Percentiles rank a stretch among this genome's conserved stretches.
phyloP scores from a whole-genome alignment of 2,888 invertebrate species.

The Andrena fulva region DNA sequence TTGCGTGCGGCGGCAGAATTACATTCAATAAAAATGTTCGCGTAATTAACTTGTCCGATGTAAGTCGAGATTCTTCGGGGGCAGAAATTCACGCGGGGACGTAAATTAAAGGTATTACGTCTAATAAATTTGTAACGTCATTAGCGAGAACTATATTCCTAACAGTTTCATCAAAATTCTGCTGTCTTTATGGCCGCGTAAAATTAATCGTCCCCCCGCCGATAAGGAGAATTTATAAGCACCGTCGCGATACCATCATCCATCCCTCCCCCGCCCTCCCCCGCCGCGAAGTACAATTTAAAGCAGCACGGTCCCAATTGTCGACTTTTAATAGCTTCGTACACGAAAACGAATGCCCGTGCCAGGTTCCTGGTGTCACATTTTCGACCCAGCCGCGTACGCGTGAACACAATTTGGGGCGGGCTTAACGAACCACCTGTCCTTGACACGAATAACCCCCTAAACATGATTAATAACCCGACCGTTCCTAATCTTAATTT shows the following conservation, averaged over 20 bases:
- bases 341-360: constrained; percentile 65
- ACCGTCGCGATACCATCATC: constrained; percentile 4
- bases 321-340: constrained; percentile 70
- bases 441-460: constrained; percentile 64
- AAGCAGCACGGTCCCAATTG: constrained; percentile 50
- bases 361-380: constrained; percentile 67
- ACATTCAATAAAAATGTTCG: too few species aligned
- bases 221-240: constrained; percentile 38
- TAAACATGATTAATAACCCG: constrained; percentile 28
- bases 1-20: too few species aligned
- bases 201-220: constrained; percentile 7
- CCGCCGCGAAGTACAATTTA: constrained; percentile 26
- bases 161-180: neutral
- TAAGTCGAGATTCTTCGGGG: neutral
- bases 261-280: neutral
- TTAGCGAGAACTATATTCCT: neutral
- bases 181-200: constrained; percentile 2
- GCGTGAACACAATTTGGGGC: constrained; percentile 48
- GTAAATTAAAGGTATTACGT: neutral
- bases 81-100: neutral
- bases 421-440: constrained; percentile 43
- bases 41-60: too few species aligned
- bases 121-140: neutral
- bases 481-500: constrained; percentile 30
- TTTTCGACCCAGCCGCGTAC: constrained; percentile 46